Evolutionary conservation across 2,113 vertebrate genomes (phyloP).

Genomic region (Ariopsis seemanni): DNA sequence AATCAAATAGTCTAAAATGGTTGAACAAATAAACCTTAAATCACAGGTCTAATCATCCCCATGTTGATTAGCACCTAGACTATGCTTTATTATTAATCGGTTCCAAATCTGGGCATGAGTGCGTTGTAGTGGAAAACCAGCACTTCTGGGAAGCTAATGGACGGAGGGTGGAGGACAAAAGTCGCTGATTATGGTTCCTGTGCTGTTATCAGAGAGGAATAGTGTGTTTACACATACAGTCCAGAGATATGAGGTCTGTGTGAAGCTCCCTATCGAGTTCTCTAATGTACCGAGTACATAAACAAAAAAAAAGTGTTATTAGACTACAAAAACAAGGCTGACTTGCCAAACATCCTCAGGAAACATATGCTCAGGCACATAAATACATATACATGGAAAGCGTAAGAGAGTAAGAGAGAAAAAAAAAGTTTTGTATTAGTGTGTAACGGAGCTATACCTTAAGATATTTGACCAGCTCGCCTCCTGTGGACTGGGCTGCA

Average conservation of each 20-base stretch:
- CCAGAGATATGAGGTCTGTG: conserved; percentile 8
- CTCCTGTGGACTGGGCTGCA: conserved; percentile 78
- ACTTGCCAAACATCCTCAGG: conserved; percentile 26
- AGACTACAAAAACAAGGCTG: conserved; percentile 15
- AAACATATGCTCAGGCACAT: conserved; percentile 13
- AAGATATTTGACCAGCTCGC: conserved; percentile 92
- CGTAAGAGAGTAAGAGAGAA: neutral
- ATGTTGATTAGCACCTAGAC: neutral
- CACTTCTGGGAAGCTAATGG: conserved; percentile 21
- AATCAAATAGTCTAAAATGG: neutral
- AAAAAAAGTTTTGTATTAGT: neutral
- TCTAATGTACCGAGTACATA: neutral
- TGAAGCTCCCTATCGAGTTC: neutral
- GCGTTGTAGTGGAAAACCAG: neutral
- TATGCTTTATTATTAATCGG: neutral
- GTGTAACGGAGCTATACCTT: conserved; percentile 78
- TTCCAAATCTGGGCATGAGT: conserved; percentile 1
- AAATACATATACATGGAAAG: neutral
- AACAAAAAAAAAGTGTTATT: neutral
- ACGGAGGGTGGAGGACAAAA: conserved; percentile 19
- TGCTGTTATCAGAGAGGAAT: conserved; percentile 28
- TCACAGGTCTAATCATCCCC: neutral
- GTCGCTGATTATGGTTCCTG: neutral
- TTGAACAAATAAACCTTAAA: neutral
- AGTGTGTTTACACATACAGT: conserved; percentile 6